Conservation (phyloP, 2,797 vertebrate genomes). For the Chelon labrosus region DNA sequence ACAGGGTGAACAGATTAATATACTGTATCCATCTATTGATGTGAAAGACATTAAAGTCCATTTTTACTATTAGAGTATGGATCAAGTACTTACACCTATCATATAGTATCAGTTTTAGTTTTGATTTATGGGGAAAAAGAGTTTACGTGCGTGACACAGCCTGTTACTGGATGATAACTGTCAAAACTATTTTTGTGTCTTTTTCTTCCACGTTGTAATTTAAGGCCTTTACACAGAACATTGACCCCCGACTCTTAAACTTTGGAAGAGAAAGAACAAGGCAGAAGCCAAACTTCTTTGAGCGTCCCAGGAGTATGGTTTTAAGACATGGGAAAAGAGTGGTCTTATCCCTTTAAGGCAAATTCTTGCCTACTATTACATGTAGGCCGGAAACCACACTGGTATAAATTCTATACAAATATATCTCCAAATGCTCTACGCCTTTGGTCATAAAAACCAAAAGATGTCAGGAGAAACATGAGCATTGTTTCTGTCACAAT, state of each 20-base stretch:
- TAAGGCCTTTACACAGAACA: not conserved
- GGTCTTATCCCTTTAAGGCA: no score
- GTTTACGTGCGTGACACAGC: not conserved
- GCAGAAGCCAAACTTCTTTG: no score
- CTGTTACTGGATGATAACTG: not conserved
- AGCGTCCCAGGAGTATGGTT: no score
- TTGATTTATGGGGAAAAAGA: not conserved
- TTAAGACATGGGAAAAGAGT: no score
- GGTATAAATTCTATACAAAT: no score
- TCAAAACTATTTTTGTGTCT: not conserved
- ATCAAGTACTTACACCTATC: not conserved
- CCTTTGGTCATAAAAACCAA: slow-evolving; percentile 28
- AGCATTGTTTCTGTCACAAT: slow-evolving; percentile 1
- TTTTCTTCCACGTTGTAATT: slow-evolving; percentile 5
- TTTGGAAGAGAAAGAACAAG: no score
- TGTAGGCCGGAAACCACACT: no score
- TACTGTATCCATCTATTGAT: not conserved
- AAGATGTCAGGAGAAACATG: slow-evolving; percentile 11
- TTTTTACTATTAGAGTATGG: not conserved
- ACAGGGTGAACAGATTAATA: not conserved
- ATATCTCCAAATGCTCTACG: no score
- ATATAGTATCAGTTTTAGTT: not conserved
- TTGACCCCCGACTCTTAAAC: not conserved
- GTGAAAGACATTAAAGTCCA: not conserved
- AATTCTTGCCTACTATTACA: no score